These are phyloP conservation scores for Coelopa pilipes DNA, from an alignment of 2,888 invertebrate genomes.

Conservation along the genomic window DNA sequence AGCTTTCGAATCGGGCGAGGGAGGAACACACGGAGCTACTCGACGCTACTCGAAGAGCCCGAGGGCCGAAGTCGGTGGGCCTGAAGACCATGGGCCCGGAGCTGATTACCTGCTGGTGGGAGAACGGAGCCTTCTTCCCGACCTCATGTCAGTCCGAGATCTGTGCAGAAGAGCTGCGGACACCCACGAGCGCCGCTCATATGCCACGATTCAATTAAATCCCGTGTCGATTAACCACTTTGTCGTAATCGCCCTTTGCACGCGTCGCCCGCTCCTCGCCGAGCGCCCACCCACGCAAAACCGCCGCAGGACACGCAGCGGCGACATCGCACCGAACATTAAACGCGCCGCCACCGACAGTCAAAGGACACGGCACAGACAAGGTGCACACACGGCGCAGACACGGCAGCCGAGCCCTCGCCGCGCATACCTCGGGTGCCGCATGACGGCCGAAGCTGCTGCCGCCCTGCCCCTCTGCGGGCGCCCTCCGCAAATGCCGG, in stretches of 20 bases:
- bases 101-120: too few species aligned
- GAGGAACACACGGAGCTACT: too few species aligned
- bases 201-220: conserved; percentile 33
- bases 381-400: too few species aligned
- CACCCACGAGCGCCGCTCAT: neutral
- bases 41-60: neutral
- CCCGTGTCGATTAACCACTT: conserved; percentile 39
- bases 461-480: conserved; percentile 20
- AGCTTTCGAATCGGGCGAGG: too few species aligned
- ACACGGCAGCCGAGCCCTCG: neutral
- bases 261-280: conserved; percentile 15
- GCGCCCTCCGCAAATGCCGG: conserved; percentile 12
- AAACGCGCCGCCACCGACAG: conserved; percentile 41
- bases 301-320: conserved; percentile 58
- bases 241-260: conserved; percentile 10
- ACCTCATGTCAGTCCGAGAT: neutral
- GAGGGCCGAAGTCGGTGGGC: neutral
- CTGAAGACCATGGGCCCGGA: neutral
- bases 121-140: neutral
- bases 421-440: neutral
- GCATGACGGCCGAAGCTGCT: conserved; percentile 11
- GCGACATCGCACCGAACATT: conserved; percentile 17
- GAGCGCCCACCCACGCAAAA: conserved; percentile 10
- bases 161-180: neutral
- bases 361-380: conserved; percentile 53